These are phyloP conservation scores for Anniella stebbinsi DNA, from an alignment of 2,797 vertebrate species.

Conservation along the genomic window DNA sequence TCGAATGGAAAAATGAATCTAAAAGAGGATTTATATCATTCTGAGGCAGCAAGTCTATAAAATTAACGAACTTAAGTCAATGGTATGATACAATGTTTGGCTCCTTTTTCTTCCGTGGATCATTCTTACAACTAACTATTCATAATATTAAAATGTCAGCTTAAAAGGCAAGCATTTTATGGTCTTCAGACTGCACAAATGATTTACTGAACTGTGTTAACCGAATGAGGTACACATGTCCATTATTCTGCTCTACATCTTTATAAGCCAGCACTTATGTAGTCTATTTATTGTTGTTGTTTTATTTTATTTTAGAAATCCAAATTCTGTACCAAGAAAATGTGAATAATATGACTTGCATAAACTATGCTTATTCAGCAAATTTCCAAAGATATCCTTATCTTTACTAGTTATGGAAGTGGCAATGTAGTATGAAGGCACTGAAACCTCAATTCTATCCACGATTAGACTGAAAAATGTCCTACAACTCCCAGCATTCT, in stretches of 20 bases:
- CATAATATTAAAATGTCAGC: slow-evolving; percentile 13
- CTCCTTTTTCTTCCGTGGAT: slow-evolving; percentile 3
- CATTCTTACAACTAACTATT: background rate
- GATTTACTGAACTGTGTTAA: background rate
- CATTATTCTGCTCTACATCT: background rate
- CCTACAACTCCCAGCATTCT: no score
- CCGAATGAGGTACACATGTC: background rate
- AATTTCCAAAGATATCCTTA: background rate
- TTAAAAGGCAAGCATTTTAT: slow-evolving; percentile 35
- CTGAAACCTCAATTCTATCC: no score
- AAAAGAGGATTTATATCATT: slow-evolving; percentile 38
- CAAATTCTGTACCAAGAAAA: background rate
- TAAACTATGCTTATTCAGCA: background rate
- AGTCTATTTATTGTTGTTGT: background rate
- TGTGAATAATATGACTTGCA: background rate
- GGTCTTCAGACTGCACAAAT: background rate
- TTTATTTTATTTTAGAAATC: background rate
- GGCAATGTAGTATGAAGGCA: background rate
- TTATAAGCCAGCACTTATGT: background rate
- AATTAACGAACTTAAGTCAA: slow-evolving; percentile 32
- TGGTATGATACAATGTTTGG: background rate
- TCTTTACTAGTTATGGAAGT: background rate
- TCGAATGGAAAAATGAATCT: slow-evolving; percentile 38
- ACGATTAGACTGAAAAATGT: no score
- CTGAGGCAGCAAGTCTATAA: slow-evolving; percentile 17